These are phyloP conservation scores for Orthonychiurus folsomi DNA, from an alignment of 2,888 invertebrate genomes.

Conservation along the genomic window DNA sequence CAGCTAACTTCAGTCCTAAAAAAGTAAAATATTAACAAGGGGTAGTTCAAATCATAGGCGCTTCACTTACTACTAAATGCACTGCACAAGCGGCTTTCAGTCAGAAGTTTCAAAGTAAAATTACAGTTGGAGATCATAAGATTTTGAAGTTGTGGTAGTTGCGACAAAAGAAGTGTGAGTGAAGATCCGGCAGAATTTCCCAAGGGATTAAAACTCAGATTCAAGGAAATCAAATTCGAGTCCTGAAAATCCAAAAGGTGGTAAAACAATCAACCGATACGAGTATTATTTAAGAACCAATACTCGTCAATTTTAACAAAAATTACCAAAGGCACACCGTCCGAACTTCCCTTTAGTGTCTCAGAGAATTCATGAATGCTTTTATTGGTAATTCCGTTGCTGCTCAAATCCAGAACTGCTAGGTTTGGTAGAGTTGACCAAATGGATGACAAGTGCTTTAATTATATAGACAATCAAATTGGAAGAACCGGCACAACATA, in stretches of 20 bases:
- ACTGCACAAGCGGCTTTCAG: background rate
- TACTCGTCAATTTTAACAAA: no score
- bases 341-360: constrained; percentile 20
- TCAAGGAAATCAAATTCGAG: constrained; percentile 16
- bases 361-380: constrained; percentile 21
- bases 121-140: constrained; percentile 27
- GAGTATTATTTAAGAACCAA: no score
- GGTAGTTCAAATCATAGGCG: no score
- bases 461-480: constrained; percentile 1
- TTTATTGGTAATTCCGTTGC: constrained; percentile 32
- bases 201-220: constrained; percentile 33
- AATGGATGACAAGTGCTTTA: constrained; percentile 23
- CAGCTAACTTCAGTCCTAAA: constrained; percentile 3
- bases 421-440: constrained; percentile 25
- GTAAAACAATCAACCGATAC: no score
- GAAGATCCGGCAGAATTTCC: constrained; percentile 24
- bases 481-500: no score
- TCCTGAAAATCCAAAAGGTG: background rate
- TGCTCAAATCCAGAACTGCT: constrained; percentile 26
- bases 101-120: constrained; percentile 15
- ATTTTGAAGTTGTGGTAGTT: constrained; percentile 21
- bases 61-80: constrained; percentile 29
- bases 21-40: constrained; percentile 1
- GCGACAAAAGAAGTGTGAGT: constrained; percentile 18
- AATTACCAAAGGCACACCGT: no score